Evolutionary conservation across 2,888 invertebrate species (phyloP).

Genomic region (Drosophila birchii): DNA sequence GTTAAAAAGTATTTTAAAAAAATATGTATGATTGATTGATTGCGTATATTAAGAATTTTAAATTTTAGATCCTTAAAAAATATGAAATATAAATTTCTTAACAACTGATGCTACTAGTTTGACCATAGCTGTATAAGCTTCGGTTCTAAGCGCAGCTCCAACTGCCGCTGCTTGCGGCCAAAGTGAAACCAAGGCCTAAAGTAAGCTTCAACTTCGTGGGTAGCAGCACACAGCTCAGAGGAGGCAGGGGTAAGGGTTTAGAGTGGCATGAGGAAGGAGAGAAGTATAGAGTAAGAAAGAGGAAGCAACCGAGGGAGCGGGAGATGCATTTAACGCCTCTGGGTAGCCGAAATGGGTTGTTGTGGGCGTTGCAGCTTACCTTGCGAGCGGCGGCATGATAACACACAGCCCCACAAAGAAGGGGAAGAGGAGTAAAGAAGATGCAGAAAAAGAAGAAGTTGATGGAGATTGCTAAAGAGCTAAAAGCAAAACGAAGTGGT

Average conservation of each 20-base stretch:
- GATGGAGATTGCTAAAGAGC: too few relatives aligned
- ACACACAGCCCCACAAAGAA: slow-evolving; percentile 24
- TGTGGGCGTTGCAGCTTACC: slow-evolving; percentile 63
- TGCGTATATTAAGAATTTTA: too few relatives aligned
- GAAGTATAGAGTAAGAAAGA: background rate
- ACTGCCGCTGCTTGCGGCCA: slow-evolving; percentile 23
- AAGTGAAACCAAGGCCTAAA: slow-evolving; percentile 41
- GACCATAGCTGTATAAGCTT: slow-evolving; percentile 1
- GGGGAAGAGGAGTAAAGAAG: background rate
- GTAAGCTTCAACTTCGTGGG: slow-evolving; percentile 43
- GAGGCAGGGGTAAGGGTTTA: background rate
- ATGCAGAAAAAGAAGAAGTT: background rate
- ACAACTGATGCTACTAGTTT: background rate
- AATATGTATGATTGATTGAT: too few relatives aligned
- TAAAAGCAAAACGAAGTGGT: background rate
- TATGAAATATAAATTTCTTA: background rate
- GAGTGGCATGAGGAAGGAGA: background rate
- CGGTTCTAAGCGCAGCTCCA: slow-evolving; percentile 24
- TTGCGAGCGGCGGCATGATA: slow-evolving; percentile 41
- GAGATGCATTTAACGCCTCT: slow-evolving; percentile 65
- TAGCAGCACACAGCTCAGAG: slow-evolving; percentile 10
- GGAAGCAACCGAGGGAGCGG: slow-evolving; percentile 22
- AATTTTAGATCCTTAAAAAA: too few relatives aligned
- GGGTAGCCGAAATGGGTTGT: slow-evolving; percentile 51
- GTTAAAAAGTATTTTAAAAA: too few relatives aligned